A percentile compares a stretch with the other conserved stretches of the same genome.
Conservation (phyloP, 2,113 vertebrate species). For the Oceanodroma tethys region DNA sequence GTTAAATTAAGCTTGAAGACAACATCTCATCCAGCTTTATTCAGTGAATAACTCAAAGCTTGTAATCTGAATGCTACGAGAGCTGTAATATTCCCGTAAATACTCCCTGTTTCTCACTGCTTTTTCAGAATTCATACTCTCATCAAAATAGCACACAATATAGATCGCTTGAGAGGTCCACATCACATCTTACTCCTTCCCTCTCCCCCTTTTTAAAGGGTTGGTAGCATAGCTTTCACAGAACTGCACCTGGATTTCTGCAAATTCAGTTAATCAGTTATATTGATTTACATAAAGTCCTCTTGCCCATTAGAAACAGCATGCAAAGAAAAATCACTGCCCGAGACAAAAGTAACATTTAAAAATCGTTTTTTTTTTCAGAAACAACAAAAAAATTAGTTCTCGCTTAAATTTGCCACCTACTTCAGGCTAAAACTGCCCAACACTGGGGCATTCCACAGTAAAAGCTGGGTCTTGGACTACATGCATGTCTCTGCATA, state of each 20-base stretch:
- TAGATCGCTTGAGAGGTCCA: not conserved
- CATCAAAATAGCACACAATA: not conserved
- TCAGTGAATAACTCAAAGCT: not conserved
- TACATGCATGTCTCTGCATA: fast-evolving
- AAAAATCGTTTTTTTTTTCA: not conserved
- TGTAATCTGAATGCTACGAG: not conserved
- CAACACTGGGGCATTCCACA: not conserved
- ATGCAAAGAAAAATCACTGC: not conserved
- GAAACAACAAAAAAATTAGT: fast-evolving
- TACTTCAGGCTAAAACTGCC: not conserved
- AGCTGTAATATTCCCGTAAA: not conserved
- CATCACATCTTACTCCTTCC: not conserved
- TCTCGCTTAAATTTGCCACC: not conserved
- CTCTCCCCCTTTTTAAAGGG: not conserved
- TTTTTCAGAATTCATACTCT: not conserved
- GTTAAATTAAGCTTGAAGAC: not conserved
- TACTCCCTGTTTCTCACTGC: not conserved
- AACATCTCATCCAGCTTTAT: not conserved
- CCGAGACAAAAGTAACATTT: not conserved
- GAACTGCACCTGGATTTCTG: not conserved
- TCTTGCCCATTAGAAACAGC: not conserved
- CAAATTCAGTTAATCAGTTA: not conserved
- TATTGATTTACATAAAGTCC: not conserved
- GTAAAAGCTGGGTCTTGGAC: not conserved
- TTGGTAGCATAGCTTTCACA: not conserved